A percentile compares a stretch with the other conserved stretches of the same genome.
Evolutionary conservation across 30 jellyfish, hydroid and myxozoan species (phyloP).

Genomic region (Nemopilema nomurai): DNA sequence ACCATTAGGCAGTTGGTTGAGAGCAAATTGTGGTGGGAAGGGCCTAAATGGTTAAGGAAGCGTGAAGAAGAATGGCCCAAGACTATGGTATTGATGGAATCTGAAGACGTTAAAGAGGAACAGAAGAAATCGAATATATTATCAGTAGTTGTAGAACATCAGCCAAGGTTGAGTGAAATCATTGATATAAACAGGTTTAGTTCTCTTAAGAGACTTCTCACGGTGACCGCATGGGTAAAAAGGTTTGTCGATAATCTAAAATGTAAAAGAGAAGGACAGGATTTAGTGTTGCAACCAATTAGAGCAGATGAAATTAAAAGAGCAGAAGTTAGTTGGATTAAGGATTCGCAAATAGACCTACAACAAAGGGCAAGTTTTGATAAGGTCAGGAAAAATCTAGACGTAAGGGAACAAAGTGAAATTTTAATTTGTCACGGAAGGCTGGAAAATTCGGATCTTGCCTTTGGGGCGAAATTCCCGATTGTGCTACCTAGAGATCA

Average conservation of each 20-base stretch:
- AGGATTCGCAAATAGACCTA: constrained; percentile 31
- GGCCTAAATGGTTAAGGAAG: constrained; percentile 34
- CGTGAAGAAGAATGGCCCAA: constrained; percentile 42
- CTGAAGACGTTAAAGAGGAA: constrained; percentile 36
- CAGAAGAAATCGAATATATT: constrained; percentile 15
- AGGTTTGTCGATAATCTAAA: constrained; percentile 35
- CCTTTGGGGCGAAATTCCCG: constrained; percentile 13
- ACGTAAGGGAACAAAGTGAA: not conserved
- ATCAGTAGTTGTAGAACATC: constrained; percentile 2
- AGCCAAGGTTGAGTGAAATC: not conserved
- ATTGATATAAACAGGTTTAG: constrained; percentile 20
- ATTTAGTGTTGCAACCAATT: not conserved
- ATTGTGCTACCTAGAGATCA: constrained; percentile 40
- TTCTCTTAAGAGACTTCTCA: constrained; percentile 8
- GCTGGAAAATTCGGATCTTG: constrained; percentile 19
- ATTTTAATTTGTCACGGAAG: constrained; percentile 20
- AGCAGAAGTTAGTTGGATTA: constrained; percentile 38
- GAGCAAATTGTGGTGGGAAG: constrained; percentile 36
- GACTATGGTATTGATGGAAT: not conserved
- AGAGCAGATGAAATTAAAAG: constrained; percentile 2
- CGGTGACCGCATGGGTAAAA: constrained; percentile 53
- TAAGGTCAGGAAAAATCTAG: not conserved
- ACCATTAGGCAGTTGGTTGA: constrained; percentile 3
- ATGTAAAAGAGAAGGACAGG: constrained; percentile 7
- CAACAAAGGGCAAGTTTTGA: not conserved